phyloP scores from a whole-genome alignment of 1,140 invertebrate species.

The Drosophila repletoides region DNA sequence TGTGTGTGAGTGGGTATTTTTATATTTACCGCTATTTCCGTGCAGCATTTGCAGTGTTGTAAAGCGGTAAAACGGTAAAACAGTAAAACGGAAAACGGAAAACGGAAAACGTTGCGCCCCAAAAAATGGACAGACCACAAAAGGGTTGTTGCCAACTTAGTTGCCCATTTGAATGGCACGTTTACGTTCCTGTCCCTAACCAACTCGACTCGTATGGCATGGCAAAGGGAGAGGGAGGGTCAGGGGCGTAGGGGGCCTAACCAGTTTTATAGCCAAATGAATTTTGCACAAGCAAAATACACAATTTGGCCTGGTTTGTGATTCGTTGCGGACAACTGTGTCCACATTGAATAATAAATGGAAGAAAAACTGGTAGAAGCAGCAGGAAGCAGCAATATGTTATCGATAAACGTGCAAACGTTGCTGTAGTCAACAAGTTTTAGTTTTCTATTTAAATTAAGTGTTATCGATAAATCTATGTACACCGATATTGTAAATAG shows the following conservation, averaged over 20 bases:
- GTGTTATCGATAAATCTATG: neutral
- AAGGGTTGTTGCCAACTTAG: conserved; percentile 69
- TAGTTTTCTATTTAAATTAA: too few species aligned
- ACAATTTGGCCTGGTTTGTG: conserved; percentile 70
- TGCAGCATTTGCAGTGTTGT: conserved; percentile 73
- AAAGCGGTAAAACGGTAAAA: too few species aligned
- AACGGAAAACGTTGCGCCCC: conserved; percentile 64
- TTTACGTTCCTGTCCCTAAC: too few species aligned
- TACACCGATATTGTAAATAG: neutral
- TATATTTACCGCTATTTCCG: conserved; percentile 80
- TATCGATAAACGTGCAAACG: conserved; percentile 13
- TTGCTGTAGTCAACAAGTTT: neutral
- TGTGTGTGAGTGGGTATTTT: conserved; percentile 54
- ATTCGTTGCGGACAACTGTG: conserved; percentile 38
- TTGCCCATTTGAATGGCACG: conserved; percentile 69
- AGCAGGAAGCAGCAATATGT: neutral
- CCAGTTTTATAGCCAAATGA: conserved; percentile 72
- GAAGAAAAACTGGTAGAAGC: neutral
- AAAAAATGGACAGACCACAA: conserved; percentile 65
- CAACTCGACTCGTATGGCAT: neutral
- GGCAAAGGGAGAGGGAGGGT: neutral
- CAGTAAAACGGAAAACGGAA: too few species aligned
- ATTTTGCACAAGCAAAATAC: conserved; percentile 65
- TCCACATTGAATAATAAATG: conserved; percentile 15
- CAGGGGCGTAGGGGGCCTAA: neutral